Base-by-base conservation (phyloP, 2,888 invertebrate species). In the Romanomermis culicivorax region DNA sequence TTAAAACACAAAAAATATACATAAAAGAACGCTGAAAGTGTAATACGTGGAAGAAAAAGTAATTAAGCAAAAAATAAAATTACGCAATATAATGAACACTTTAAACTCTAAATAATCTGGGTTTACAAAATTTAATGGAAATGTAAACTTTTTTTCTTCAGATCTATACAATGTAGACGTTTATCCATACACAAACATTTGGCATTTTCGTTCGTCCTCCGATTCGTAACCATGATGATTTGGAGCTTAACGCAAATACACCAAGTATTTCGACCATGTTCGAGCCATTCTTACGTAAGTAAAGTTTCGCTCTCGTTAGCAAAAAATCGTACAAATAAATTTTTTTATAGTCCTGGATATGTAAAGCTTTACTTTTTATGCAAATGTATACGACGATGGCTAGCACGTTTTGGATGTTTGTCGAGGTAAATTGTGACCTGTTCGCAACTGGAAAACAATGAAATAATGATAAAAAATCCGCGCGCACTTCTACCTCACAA, bases 391-490 rank as follows among this genome's bases (percentile, higher is more conserved):
- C 74, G 43, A 69, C 72, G 36, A 68, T 77, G 57, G 72, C 77
- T n/a, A 75, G 74, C 52, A 72, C 76, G 51, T 74, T 74, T 64
- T 77, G 77, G 77, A 77, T 77, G 76, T 70, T 77, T 58, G 75
- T 77, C 17, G 77, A 77, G 27, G 50, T 45, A 23, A 45, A 36
- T n/a, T n/a, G n/a, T n/a, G n/a, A n/a, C n/a, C n/a, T n/a, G n/a
- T n/a, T n/a, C n/a, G n/a, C n/a, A n/a, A n/a, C n/a, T n/a, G n/a
- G n/a, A n/a, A n/a, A n/a, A n/a, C n/a, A n/a, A n/a, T n/a, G n/a
- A n/a, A n/a, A n/a, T n/a, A n/a, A n/a, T n/a, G n/a, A n/a, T n/a
- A n/a, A n/a, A n/a, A n/a, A n/a, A n/a, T n/a, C n/a, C n/a, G n/a
- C n/a, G n/a, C n/a, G n/a, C n/a, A n/a, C n/a, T n/a, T n/a, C n/a